phyloP scores from a whole-genome alignment of 2,113 vertebrate genomes.

The Empidonax traillii region DNA sequence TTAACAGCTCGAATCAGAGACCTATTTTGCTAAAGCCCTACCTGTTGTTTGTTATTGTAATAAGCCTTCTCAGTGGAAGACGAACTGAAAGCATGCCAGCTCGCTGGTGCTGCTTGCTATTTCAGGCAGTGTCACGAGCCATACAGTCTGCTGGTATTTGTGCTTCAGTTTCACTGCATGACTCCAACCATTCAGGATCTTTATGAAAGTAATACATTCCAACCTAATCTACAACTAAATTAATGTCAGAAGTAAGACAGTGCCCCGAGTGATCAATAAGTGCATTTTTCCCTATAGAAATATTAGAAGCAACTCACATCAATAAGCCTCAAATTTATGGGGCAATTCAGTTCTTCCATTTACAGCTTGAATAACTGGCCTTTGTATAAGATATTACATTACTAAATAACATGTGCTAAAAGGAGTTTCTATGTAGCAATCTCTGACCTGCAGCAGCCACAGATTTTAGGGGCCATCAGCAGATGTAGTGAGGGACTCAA shows the following conservation, averaged over 20 bases:
- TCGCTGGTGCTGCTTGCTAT: constrained; percentile 34
- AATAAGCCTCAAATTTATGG: constrained; percentile 62
- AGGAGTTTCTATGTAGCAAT: not conserved
- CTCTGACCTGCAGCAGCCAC: not conserved
- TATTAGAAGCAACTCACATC: constrained; percentile 58
- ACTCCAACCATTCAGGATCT: constrained; percentile 61
- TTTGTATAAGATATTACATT: constrained; percentile 51
- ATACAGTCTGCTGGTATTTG: not conserved
- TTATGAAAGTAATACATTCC: constrained; percentile 60
- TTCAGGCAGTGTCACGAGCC: constrained; percentile 37
- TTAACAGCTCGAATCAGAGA: not conserved
- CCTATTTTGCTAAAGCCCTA: not conserved
- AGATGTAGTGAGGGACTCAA: not conserved
- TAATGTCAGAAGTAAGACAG: constrained; percentile 57
- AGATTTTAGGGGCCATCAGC: not conserved
- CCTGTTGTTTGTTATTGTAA: constrained; percentile 49
- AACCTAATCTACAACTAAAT: constrained; percentile 57
- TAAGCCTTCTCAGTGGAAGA: constrained; percentile 35
- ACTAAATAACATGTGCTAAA: constrained; percentile 53
- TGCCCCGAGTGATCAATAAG: constrained; percentile 53
- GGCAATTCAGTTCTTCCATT: constrained; percentile 42
- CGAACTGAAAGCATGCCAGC: not conserved
- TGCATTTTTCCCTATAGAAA: constrained; percentile 41
- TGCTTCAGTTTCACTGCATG: constrained; percentile 41
- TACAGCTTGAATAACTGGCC: constrained; percentile 54